Conservation (phyloP, 2,888 invertebrate species). For the Cryptocheilus praepositus region DNA sequence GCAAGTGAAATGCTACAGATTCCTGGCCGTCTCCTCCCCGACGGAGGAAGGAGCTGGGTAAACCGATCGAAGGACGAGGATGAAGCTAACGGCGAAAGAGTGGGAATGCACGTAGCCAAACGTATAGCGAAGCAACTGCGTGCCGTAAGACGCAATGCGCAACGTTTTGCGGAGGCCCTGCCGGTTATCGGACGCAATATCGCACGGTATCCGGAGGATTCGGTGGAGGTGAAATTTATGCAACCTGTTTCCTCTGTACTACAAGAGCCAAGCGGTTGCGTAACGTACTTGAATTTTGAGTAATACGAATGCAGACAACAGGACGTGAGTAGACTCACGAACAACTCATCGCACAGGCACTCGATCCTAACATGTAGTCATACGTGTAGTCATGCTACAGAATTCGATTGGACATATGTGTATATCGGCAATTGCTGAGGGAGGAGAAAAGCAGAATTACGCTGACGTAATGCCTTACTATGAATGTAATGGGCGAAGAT, state of each 20-base stretch:
- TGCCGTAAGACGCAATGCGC: constrained; percentile 71
- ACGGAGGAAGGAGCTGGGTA: too few relatives aligned
- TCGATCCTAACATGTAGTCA: neutral
- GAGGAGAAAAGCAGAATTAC: neutral
- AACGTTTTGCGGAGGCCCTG: constrained; percentile 67
- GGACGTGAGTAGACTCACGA: too few relatives aligned
- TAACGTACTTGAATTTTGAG: too few relatives aligned
- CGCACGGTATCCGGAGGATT: constrained; percentile 30
- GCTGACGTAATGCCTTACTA: neutral
- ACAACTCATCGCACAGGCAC: neutral
- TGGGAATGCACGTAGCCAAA: neutral
- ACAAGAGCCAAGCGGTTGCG: too few relatives aligned
- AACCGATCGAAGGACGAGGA: constrained; percentile 21
- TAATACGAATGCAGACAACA: too few relatives aligned
- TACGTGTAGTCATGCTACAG: neutral
- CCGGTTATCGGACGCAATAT: constrained; percentile 38
- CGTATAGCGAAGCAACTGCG: constrained; percentile 34
- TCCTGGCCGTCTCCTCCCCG: neutral
- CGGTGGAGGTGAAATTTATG: constrained; percentile 27
- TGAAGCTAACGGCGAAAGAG: constrained; percentile 22
- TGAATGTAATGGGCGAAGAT: too few relatives aligned
- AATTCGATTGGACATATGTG: too few relatives aligned
- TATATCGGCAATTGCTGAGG: too few relatives aligned
- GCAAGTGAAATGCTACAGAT: constrained; percentile 1
- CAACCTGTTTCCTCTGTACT: neutral